These are phyloP conservation scores for Caenorhabditis wallacei DNA, from an alignment of 2,888 invertebrate genomes.

Conservation along the genomic window DNA sequence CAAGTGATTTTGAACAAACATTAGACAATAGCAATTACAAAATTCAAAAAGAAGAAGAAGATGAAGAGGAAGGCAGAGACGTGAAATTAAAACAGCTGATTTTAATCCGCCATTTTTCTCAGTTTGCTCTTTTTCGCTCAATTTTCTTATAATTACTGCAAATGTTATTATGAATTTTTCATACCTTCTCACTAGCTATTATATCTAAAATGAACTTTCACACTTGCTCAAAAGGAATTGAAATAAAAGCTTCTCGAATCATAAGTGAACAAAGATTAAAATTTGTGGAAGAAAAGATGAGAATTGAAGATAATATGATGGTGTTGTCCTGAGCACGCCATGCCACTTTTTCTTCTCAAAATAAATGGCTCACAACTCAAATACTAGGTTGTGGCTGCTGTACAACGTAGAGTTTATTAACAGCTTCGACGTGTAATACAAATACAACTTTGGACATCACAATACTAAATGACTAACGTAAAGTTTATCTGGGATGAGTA, in stretches of 20 bases:
- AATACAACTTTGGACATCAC: slow-evolving; percentile 23
- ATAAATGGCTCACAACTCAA: slow-evolving; percentile 59
- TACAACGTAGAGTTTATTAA: slow-evolving; percentile 28
- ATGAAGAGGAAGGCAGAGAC: background rate
- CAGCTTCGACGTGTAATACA: slow-evolving; percentile 20
- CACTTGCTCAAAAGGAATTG: background rate
- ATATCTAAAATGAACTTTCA: background rate
- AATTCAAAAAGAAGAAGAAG: background rate
- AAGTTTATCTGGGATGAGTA: slow-evolving; percentile 18
- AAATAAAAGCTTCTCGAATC: background rate
- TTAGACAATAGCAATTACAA: background rate
- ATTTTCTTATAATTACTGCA: slow-evolving; percentile 11
- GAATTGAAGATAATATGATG: slow-evolving; percentile 47
- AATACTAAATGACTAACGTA: slow-evolving; percentile 2
- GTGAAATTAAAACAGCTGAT: slow-evolving; percentile 18
- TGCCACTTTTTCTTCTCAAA: slow-evolving; percentile 41
- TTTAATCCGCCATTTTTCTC: slow-evolving; percentile 4
- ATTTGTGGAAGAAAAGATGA: slow-evolving; percentile 33
- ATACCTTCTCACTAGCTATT: background rate
- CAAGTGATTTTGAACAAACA: background rate
- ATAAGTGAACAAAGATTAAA: slow-evolving; percentile 42
- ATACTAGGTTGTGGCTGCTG: slow-evolving; percentile 41
- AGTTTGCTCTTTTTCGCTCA: background rate
- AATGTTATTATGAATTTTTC: background rate
- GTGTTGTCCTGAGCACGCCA: slow-evolving; percentile 37